These are phyloP conservation scores for Poecile atricapillus DNA, from an alignment of 2,113 vertebrate genomes.

Conservation along the genomic window DNA sequence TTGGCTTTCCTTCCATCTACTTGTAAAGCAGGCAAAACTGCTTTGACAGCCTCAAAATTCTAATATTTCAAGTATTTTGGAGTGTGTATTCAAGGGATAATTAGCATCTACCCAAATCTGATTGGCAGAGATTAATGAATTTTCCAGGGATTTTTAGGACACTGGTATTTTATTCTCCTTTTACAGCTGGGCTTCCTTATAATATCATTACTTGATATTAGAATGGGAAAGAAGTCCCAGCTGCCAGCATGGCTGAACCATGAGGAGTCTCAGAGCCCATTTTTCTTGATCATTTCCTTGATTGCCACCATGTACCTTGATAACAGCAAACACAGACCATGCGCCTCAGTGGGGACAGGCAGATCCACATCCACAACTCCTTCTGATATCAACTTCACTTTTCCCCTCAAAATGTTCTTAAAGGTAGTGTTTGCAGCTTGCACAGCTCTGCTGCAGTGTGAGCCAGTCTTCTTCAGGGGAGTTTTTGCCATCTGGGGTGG, in stretches of 20 bases:
- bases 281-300: not conserved
- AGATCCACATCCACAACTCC: not conserved
- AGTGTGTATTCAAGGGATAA: not conserved
- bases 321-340: not conserved
- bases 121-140: not conserved
- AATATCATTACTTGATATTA: not conserved
- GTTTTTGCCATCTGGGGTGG: not conserved
- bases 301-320: not conserved
- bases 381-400: not conserved
- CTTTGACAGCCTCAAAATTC: not conserved
- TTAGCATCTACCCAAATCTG: not conserved
- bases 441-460: not conserved
- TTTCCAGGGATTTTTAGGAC: not conserved
- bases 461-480: not conserved
- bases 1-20: not conserved
- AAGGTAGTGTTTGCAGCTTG: not conserved
- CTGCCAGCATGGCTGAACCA: not conserved
- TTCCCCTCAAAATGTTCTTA: not conserved
- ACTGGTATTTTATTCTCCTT: not conserved
- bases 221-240: not conserved
- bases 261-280: not conserved
- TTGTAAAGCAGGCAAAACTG: not conserved
- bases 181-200: not conserved
- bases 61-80: not conserved
- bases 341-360: rapidly evolving